Conservation (phyloP, 2,888 invertebrate genomes). For the Agrypnus murinus region DNA sequence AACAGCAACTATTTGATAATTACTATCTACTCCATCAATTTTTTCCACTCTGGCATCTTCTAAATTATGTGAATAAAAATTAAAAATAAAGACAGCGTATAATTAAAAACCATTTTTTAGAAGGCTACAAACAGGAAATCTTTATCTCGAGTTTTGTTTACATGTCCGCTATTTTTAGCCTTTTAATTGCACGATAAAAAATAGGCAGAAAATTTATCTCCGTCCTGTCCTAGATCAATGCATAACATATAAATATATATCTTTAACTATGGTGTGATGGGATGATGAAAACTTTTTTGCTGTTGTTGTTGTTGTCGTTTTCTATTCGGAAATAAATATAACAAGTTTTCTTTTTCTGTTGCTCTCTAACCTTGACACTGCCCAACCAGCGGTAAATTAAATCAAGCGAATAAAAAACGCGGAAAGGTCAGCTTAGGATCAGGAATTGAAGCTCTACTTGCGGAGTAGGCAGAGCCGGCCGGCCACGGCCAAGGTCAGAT, state of each 20-base stretch:
- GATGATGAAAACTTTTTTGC: not conserved
- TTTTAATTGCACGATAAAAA: conserved; percentile 40
- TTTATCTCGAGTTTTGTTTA: conserved; percentile 45
- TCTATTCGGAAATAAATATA: not conserved
- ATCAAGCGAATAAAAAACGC: conserved; percentile 21
- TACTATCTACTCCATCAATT: conserved; percentile 18
- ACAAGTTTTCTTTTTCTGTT: not conserved
- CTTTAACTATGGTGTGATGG: not conserved
- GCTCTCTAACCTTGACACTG: conserved; percentile 16
- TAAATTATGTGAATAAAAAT: no score
- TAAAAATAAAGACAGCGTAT: not conserved
- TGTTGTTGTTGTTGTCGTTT: not conserved
- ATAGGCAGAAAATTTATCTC: conserved; percentile 9
- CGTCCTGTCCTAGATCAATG: conserved; percentile 40
- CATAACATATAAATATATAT: conserved; percentile 4
- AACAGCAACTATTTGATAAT: conserved; percentile 26
- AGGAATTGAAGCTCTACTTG: not conserved
- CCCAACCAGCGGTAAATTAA: conserved; percentile 14
- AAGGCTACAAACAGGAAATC: conserved; percentile 32
- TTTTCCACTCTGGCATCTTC: not conserved
- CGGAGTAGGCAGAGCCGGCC: not conserved
- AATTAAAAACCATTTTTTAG: conserved; percentile 10
- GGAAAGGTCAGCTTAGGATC: conserved; percentile 23
- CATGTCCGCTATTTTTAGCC: conserved; percentile 40
- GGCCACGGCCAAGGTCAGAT: conserved; percentile 14